Conservation (phyloP, 2,113 vertebrate genomes). For the Salvelinus namaycush region DNA sequence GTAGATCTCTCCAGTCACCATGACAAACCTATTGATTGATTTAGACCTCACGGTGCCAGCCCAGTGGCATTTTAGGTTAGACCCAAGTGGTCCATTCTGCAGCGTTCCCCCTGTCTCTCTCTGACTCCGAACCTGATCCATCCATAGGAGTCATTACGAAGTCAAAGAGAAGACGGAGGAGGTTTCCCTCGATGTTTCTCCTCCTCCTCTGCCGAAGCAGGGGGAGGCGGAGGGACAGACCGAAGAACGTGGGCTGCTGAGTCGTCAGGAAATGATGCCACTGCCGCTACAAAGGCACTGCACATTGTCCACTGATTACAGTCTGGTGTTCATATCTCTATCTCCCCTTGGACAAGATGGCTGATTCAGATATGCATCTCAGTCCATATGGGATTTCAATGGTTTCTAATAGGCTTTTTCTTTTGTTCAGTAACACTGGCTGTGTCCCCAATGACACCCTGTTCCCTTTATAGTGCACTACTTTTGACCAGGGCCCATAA, state of each 20-base stretch:
- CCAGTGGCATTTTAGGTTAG: conserved; percentile 40
- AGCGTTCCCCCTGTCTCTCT: neutral
- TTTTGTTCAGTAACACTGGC: neutral
- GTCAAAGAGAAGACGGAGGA: neutral
- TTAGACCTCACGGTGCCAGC: conserved; percentile 51
- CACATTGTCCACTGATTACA: too few species aligned
- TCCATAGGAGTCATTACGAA: neutral
- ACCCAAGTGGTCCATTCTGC: conserved; percentile 5
- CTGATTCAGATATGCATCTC: neutral
- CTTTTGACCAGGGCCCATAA: too few species aligned
- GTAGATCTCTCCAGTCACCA: conserved; percentile 32
- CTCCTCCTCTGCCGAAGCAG: too few species aligned
- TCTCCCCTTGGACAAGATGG: neutral
- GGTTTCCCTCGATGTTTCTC: neutral
- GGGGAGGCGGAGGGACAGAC: neutral
- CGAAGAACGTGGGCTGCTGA: too few species aligned
- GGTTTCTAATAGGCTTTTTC: neutral
- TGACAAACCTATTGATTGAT: conserved; percentile 26
- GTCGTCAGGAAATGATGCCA: too few species aligned
- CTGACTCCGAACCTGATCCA: neutral
- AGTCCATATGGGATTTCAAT: neutral
- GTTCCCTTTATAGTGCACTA: too few species aligned
- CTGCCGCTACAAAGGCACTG: too few species aligned
- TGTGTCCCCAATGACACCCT: too few species aligned
- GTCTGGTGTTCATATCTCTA: too few species aligned